Evolutionary conservation across 2,113 vertebrate species (phyloP), one percentile per base, ranked within the genome.

Genomic region (Equus quagga): DNA sequence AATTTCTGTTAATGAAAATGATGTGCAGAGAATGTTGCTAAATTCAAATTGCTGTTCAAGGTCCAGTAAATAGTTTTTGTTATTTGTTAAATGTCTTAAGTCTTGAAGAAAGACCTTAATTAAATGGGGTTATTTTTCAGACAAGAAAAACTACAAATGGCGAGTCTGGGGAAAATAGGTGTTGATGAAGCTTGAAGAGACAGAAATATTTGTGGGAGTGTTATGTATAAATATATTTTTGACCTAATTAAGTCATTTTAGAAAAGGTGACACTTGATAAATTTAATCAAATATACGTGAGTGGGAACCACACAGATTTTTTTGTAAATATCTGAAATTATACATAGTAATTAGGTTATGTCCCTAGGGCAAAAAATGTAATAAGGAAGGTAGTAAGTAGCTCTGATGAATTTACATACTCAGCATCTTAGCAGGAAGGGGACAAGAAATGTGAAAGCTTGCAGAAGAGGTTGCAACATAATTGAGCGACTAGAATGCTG

Each of bases 371-470:
- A 51, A 92, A 97, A 91, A 58, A 49, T 64, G 17, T 96, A 75
- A 81, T 80, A 75, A 95, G 79, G 17, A 79, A 73, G 24, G 21
- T 72, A 62, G 54, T 26, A 69, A 51, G 70, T 92, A 87, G n/a
- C 21, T n/a, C 56, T 88, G 36, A 62, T 92, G 31, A 93, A 44
- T 19, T 94, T 89, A 72, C 23, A 56, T 62, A 65, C 79, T 94
- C n/a, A 67, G 41, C 46, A 24, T 64, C 54, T 65, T 91, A 65
- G 60, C n/a, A 44, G 24, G 23, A 84, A 84, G 95, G 65, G 58
- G 36, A n/a, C 49, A 89, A 83, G 54, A 89, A 69, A 86, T 82
- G 51, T 92, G 79, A 81, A 84, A 92, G 54, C 51, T 85, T 97
- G 51, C 19, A 69, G 65, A 46, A 83, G 83, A 70, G 33, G 81